phyloP scores from a whole-genome alignment of 2,888 invertebrate genomes.

The Acronicta alni region DNA sequence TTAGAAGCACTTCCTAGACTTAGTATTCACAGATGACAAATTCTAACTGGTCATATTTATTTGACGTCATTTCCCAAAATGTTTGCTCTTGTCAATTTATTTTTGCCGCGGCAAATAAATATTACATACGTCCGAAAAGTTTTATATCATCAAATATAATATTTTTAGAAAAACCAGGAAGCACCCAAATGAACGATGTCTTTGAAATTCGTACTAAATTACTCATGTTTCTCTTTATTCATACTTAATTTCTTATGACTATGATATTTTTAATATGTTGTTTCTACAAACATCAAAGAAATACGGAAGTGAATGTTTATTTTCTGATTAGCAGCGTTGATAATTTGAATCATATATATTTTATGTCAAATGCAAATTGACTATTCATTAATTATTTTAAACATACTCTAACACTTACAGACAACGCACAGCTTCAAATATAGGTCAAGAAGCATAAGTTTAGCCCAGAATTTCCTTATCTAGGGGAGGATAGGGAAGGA shows the following conservation, averaged over 20 bases:
- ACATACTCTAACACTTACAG: not conserved
- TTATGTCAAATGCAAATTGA: not conserved
- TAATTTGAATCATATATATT: slow-evolving; percentile 3
- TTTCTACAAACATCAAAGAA: slow-evolving; percentile 12
- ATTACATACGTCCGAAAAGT: slow-evolving; percentile 13
- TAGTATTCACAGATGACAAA: slow-evolving; percentile 7
- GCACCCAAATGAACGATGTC: slow-evolving; percentile 9
- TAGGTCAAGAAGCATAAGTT: too few relatives aligned
- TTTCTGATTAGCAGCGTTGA: slow-evolving; percentile 5
- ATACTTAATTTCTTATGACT: slow-evolving; percentile 19
- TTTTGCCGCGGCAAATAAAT: slow-evolving; percentile 19
- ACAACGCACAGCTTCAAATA: too few relatives aligned
- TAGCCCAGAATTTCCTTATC: too few relatives aligned
- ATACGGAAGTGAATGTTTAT: slow-evolving; percentile 7
- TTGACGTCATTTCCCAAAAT: slow-evolving; percentile 32
- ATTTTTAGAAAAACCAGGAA: slow-evolving; percentile 30
- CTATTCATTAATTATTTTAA: not conserved
- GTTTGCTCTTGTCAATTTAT: slow-evolving; percentile 28
- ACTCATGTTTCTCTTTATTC: slow-evolving; percentile 4
- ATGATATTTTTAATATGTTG: slow-evolving; percentile 13
- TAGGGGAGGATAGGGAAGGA: too few relatives aligned
- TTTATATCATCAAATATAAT: slow-evolving; percentile 40
- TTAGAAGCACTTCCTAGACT: slow-evolving; percentile 10
- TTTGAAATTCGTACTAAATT: slow-evolving; percentile 18
- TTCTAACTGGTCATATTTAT: slow-evolving; percentile 9